phyloP scores from a whole-genome alignment of 1,140 invertebrate species.

The Cydia strobilella region DNA sequence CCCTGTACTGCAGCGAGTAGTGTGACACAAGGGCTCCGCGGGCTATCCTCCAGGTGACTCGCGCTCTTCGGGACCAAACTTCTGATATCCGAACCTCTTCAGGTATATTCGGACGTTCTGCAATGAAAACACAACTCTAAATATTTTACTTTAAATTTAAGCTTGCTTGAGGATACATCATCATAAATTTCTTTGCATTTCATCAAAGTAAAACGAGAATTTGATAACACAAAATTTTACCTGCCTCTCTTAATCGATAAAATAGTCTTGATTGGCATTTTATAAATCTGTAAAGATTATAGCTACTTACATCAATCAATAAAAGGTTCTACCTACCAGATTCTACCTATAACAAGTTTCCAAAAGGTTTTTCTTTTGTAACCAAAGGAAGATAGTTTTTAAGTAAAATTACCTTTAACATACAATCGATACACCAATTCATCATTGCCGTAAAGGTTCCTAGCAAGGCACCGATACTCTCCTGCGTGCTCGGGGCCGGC shows the following conservation, averaged over 20 bases:
- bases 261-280: no score
- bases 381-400: conserved; percentile 10
- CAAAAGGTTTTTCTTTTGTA: no score
- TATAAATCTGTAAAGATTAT: no score
- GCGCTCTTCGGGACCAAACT: conserved; percentile 69
- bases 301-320: no score
- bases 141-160: no score
- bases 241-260: no score
- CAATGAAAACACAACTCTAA: neutral
- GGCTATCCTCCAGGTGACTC: conserved; percentile 65
- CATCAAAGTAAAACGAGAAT: no score
- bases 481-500: conserved; percentile 71
- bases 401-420: conserved; percentile 63
- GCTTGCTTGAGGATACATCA: no score
- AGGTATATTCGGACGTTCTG: conserved; percentile 68
- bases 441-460: conserved; percentile 70
- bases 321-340: neutral
- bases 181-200: no score
- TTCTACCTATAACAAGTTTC: no score
- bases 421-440: conserved; percentile 64
- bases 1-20: conserved; percentile 68
- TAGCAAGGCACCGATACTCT: conserved; percentile 67
- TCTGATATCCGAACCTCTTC: conserved; percentile 73
- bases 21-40: conserved; percentile 67
- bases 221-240: no score